Evolutionary conservation across 2,888 invertebrate species (phyloP).

Genomic region (Thereva nobilitata): DNA sequence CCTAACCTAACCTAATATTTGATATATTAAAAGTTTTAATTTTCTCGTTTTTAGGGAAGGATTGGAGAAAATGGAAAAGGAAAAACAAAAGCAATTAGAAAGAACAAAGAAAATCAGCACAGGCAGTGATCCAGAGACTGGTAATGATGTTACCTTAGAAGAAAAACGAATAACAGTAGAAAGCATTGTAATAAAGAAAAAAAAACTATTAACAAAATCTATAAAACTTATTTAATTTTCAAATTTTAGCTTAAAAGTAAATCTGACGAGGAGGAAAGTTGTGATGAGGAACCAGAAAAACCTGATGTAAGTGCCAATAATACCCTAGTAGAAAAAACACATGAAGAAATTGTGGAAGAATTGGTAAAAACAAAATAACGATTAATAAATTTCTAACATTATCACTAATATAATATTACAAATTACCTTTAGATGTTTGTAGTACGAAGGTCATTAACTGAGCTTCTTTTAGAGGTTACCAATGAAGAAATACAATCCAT

Average conservation of each 20-base stretch:
- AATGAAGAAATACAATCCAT: constrained; percentile 84
- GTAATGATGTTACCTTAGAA: neutral
- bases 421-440: constrained; percentile 73
- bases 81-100: constrained; percentile 85
- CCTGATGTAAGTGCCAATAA: constrained; percentile 42
- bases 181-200: neutral
- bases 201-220: neutral
- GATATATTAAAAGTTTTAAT: neutral
- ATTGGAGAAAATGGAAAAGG: constrained; percentile 95
- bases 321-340: constrained; percentile 57
- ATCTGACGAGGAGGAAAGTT: constrained; percentile 48
- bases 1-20: too few relatives aligned
- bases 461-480: constrained; percentile 92
- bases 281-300: constrained; percentile 45
- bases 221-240: neutral
- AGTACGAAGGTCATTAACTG: constrained; percentile 86
- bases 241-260: constrained; percentile 37
- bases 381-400: constrained; percentile 5
- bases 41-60: constrained; percentile 63
- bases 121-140: neutral
- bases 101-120: constrained; percentile 60
- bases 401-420: constrained; percentile 2
- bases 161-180: neutral
- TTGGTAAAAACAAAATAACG: constrained; percentile 61
- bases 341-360: constrained; percentile 70